A percentile compares a stretch with the other conserved stretches of the same genome.
Conservation (phyloP, 2,888 invertebrate species). For the Drosophila percnosoma region DNA sequence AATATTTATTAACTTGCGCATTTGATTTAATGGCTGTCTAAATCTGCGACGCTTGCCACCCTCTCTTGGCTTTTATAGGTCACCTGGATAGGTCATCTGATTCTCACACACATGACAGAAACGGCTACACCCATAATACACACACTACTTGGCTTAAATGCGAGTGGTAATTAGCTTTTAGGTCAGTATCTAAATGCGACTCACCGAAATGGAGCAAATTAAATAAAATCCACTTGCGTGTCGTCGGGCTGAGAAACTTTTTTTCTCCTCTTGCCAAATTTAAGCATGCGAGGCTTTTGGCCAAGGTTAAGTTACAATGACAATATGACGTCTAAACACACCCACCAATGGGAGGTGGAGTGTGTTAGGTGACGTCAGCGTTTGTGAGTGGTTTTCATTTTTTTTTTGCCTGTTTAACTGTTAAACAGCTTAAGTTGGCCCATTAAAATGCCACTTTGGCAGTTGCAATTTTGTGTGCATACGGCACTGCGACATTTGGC, state of each 20-base stretch:
- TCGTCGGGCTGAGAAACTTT: conserved; percentile 21
- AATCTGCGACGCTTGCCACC: conserved; percentile 3
- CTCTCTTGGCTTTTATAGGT: conserved; percentile 40
- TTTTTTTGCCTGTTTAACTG: conserved; percentile 1
- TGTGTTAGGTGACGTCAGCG: conserved; percentile 47
- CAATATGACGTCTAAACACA: conserved; percentile 41
- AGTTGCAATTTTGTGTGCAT: conserved; percentile 17
- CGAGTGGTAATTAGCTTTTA: conserved; percentile 53
- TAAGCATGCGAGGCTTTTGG: conserved; percentile 36
- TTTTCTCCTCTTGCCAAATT: conserved; percentile 36
- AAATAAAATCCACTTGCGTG: conserved; percentile 65
- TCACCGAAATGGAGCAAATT: conserved; percentile 26
- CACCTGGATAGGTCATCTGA: conserved; percentile 50
- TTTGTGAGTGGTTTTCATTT: not conserved
- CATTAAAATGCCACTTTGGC: conserved; percentile 30
- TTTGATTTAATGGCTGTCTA: not conserved
- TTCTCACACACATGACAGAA: conserved; percentile 10
- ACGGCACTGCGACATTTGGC: conserved; percentile 48
- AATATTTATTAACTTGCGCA: not conserved
- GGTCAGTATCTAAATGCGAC: conserved; percentile 54
- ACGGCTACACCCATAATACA: conserved; percentile 41
- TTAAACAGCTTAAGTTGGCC: not conserved
- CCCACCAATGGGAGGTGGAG: conserved; percentile 34
- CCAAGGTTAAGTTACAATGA: conserved; percentile 56
- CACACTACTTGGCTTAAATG: conserved; percentile 34